These are phyloP conservation scores for Vultur gryphus DNA, from an alignment of 2,797 vertebrate species.

Conservation along the genomic window DNA sequence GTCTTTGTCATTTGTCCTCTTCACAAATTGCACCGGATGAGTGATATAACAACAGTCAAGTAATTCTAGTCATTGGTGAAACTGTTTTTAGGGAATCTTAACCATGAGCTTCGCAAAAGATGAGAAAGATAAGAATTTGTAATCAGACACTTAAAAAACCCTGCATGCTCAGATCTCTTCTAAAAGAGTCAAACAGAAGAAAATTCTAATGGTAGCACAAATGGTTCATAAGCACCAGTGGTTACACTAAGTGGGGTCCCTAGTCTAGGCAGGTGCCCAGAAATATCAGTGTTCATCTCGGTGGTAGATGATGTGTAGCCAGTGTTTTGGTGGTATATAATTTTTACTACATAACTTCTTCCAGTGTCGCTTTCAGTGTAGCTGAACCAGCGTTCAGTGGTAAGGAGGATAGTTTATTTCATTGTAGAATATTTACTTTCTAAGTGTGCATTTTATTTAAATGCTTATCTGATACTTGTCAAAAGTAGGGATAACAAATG, in stretches of 20 bases:
- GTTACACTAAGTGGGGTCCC: not conserved
- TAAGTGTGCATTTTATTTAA: not conserved
- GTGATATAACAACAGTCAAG: not conserved
- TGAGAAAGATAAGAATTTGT: not conserved
- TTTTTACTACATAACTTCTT: not conserved
- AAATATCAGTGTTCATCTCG: not conserved
- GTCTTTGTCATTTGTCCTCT: not conserved
- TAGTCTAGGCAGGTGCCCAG: not conserved
- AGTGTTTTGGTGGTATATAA: not conserved
- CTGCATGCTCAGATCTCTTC: not conserved
- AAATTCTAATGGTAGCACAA: not conserved
- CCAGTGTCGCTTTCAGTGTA: not conserved
- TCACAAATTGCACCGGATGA: not conserved
- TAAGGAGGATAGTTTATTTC: not conserved
- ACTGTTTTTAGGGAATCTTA: not conserved
- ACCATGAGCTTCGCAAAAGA: not conserved
- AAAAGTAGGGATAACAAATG: not conserved
- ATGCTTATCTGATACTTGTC: not conserved
- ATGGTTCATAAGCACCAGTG: not conserved
- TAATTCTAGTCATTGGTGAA: not conserved
- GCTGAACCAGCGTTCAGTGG: not conserved
- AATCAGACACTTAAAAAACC: not conserved
- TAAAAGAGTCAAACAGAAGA: not conserved
- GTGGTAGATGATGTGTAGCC: not conserved
- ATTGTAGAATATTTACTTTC: not conserved